phyloP scores from a whole-genome alignment of 1,140 invertebrate species.

The Pseudobourletiella spinata region DNA sequence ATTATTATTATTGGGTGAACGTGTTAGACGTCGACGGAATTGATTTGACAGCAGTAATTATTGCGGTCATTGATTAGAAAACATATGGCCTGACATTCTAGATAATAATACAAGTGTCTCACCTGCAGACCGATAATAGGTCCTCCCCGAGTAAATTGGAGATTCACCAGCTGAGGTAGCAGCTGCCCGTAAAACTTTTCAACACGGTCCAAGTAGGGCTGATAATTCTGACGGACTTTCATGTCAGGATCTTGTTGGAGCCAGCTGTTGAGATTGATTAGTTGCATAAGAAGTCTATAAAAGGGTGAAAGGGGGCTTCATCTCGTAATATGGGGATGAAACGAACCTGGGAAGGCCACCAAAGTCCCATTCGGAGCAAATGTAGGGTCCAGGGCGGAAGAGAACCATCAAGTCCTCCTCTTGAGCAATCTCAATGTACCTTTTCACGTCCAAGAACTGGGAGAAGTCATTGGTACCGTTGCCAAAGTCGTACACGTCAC shows the following conservation, averaged over 20 bases:
- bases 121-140: constrained; percentile 49
- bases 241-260: constrained; percentile 45
- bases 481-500: constrained; percentile 34
- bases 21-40: no score
- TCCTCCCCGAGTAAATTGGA: constrained; percentile 49
- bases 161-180: constrained; percentile 43
- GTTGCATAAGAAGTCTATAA: not conserved
- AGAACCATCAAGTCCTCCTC: constrained; percentile 41
- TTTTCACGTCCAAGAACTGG: constrained; percentile 29
- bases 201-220: constrained; percentile 43
- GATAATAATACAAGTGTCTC: not conserved
- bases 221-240: constrained; percentile 46
- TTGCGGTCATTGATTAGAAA: not conserved
- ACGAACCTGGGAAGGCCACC: constrained; percentile 40
- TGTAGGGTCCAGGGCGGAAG: constrained; percentile 44
- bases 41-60: no score
- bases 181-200: constrained; percentile 45
- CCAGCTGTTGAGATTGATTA: constrained; percentile 38
- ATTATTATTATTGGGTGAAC: no score
- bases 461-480: constrained; percentile 34
- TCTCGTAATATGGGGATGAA: not conserved
- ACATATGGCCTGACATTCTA: not conserved
- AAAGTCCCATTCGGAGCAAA: constrained; percentile 51
- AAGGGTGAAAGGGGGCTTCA: not conserved
- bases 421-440: constrained; percentile 39